These are phyloP conservation scores for Peromyscus californicus DNA, from an alignment of 2,113 vertebrate genomes.

Conservation along the genomic window DNA sequence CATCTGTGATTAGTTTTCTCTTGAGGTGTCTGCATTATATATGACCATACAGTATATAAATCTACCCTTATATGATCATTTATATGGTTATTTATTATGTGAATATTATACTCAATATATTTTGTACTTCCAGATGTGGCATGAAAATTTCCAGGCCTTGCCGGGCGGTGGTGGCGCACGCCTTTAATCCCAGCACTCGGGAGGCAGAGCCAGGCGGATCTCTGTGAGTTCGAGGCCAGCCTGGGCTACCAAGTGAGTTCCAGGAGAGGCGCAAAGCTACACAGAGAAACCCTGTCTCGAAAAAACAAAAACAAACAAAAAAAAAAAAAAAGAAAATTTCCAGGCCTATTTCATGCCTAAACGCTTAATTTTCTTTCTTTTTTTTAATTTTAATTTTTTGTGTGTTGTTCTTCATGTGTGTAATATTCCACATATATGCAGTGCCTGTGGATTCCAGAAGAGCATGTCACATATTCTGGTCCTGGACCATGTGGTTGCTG, in stretches of 20 bases:
- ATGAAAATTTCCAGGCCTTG: too few species aligned
- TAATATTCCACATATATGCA: background rate
- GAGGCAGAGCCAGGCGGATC: too few species aligned
- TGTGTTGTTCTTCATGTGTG: background rate
- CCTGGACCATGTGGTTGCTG: too few species aligned
- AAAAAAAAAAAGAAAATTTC: too few species aligned
- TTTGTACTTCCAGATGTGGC: background rate
- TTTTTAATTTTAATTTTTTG: background rate
- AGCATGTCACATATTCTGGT: background rate
- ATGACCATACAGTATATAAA: background rate
- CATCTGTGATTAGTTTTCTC: background rate
- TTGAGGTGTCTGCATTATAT: background rate
- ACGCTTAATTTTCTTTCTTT: background rate
- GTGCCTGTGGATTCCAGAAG: background rate
- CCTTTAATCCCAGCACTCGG: too few species aligned
- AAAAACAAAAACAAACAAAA: too few species aligned
- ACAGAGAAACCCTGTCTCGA: too few species aligned
- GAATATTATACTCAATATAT: background rate
- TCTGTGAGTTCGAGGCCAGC: too few species aligned
- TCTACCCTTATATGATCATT: too few species aligned
- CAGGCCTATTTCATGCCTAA: background rate
- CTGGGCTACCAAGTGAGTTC: too few species aligned
- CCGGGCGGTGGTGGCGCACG: too few species aligned
- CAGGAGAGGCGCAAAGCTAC: too few species aligned
- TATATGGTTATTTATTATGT: background rate